Evolutionary conservation across 1,140 invertebrate species (phyloP), one percentile per base, ranked within the genome.

Genomic region (Apis cerana): DNA sequence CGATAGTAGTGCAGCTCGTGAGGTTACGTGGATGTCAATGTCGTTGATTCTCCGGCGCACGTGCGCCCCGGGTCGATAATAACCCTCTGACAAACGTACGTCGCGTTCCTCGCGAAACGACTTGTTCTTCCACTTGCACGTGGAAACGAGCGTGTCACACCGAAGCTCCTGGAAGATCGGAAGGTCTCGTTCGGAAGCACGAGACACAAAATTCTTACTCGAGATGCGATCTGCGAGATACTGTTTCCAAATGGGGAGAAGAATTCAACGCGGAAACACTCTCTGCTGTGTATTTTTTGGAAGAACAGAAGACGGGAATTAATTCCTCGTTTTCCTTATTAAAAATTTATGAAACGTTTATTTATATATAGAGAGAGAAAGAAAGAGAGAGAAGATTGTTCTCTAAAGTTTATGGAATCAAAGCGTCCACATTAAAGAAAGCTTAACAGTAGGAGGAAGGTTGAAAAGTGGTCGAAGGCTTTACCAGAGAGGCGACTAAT

Each of bases 11-110:
- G 85, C 85, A 76, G 64, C 84, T 83, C 50, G 65, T 58, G 80
- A 83, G 75, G 52, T n/a, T 17, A 65, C 75, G 52, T 62, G 23
- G 58, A 62, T 79, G 86, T 78, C 86, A 71, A 87, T 85, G 82
- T 33, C 62, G 62, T 54, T 56, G 21, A 27, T 74, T 85, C 85
- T 56, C 10, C 43, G 65, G 59, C 85, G 77, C 62, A 54, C 58
- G 33, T 62, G 56, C 21, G 54, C 59, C n/a, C 23, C 48, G 48
- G 15, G 67, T 48, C 48, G 65, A 13, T 52, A 69, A 80, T 72
- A 80, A 85, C 83, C 61, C 56, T 56, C 59, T 72, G 80, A 85
- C 75, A 79, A 85, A 87, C 61, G 80, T 70, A 71, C 85, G 23
- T 62, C 27, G 65, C 56, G 80, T 74, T 65, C 52, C 54, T 58